Percentiles rank a stretch among this genome's conserved stretches.
Evolutionary conservation across 2,888 invertebrate genomes (phyloP).

Genomic region (Euplexia lucipara): DNA sequence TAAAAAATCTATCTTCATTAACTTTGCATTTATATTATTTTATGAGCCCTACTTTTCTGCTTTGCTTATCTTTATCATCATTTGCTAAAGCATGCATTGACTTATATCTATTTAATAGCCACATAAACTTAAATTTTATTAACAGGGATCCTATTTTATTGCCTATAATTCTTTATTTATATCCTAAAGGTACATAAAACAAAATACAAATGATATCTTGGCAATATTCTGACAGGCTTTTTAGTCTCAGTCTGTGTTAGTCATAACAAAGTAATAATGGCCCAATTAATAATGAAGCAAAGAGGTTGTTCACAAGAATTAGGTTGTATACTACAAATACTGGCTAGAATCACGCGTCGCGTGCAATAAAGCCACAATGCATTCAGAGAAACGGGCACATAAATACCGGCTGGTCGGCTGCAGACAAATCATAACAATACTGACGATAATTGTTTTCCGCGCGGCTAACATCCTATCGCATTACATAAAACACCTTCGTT

Average conservation of each 20-base stretch:
- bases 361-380: conserved; percentile 13
- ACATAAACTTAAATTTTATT: conserved; percentile 8
- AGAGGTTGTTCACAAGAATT: conserved; percentile 44
- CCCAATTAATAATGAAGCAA: conserved; percentile 21
- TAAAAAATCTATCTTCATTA: too few species aligned
- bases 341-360: conserved; percentile 34
- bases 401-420: conserved; percentile 37
- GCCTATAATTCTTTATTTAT: conserved; percentile 3
- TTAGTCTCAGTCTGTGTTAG: neutral
- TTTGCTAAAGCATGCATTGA: neutral
- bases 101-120: neutral
- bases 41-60: too few species aligned
- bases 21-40: neutral
- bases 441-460: conserved; percentile 36
- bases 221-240: conserved; percentile 11
- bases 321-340: conserved; percentile 30
- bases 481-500: conserved; percentile 61
- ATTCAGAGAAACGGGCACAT: conserved; percentile 47
- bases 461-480: conserved; percentile 52
- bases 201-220: neutral
- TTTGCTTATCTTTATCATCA: neutral
- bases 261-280: neutral
- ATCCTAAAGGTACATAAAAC: neutral
- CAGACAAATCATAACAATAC: conserved; percentile 56
- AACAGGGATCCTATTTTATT: neutral